phyloP scores from a whole-genome alignment of 2,797 vertebrate genomes.

The Dallia pectoralis region DNA sequence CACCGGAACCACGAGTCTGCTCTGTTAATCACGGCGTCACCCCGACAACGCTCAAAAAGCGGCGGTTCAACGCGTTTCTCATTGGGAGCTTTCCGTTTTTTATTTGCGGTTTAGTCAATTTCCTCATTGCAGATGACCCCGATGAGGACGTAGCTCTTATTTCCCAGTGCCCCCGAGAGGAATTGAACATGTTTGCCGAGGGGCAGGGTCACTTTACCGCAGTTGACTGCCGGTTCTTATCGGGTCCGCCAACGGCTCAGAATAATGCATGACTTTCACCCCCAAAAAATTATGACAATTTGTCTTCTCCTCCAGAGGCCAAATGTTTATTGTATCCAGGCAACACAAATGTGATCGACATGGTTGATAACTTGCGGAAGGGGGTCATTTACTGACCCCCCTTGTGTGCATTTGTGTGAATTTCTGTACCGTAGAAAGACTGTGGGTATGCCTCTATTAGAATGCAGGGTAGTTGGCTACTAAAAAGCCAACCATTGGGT shows the following conservation, averaged over 20 bases:
- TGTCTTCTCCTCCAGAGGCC: constrained; percentile 9
- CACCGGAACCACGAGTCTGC: background rate
- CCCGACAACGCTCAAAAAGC: background rate
- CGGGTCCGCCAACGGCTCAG: constrained; percentile 34
- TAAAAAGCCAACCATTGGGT: background rate
- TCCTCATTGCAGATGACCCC: constrained; percentile 34
- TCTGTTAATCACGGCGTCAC: background rate
- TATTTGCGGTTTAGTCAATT: constrained; percentile 23
- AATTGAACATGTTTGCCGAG: constrained; percentile 34
- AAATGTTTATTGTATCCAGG: constrained; percentile 58
- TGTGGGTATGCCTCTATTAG: background rate
- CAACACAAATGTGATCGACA: constrained; percentile 65
- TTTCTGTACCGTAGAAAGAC: constrained; percentile 14
- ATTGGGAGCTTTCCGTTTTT: background rate
- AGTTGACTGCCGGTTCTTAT: constrained; percentile 38
- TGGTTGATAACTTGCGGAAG: constrained; percentile 54
- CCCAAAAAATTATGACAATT: background rate
- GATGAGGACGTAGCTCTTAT: constrained; percentile 52
- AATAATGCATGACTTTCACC: constrained; percentile 58
- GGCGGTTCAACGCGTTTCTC: background rate
- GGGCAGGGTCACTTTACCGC: constrained; percentile 33
- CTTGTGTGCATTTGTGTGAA: constrained; percentile 21
- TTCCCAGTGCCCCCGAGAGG: constrained; percentile 29
- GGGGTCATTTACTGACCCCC: constrained; percentile 46
- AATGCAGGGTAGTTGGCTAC: background rate